These are phyloP conservation scores for Ptychodera flava DNA, from an alignment of 35 echinoderm and acorn worm genomes.

Conservation along the genomic window DNA sequence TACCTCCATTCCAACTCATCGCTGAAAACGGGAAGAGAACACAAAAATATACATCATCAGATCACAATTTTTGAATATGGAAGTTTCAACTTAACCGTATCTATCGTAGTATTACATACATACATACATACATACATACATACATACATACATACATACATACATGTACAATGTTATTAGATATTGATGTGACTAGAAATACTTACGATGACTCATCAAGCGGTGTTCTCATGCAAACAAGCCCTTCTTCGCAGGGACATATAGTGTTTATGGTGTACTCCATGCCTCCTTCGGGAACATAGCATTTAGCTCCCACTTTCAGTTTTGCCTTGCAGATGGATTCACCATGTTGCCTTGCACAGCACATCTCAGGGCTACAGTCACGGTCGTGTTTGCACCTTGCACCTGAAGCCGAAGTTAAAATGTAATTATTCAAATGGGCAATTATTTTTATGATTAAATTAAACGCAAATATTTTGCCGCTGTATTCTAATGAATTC, in stretches of 20 bases:
- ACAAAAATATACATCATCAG: no score
- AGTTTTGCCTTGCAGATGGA: slow-evolving; percentile 79
- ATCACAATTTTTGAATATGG: no score
- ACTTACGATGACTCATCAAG: slow-evolving; percentile 26
- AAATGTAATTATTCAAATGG: no score
- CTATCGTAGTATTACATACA: no score
- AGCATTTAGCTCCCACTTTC: slow-evolving; percentile 61
- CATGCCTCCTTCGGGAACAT: slow-evolving; percentile 72
- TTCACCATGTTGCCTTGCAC: slow-evolving; percentile 90
- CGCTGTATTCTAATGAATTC: no score
- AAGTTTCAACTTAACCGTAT: no score
- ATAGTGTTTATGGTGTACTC: slow-evolving; percentile 84
- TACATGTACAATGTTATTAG: background rate
- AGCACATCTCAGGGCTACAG: slow-evolving; percentile 52
- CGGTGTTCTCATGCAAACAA: slow-evolving; percentile 43
- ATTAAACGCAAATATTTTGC: no score
- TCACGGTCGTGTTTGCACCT: slow-evolving; percentile 76
- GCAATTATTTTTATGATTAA: no score
- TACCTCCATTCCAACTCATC: slow-evolving; percentile 42
- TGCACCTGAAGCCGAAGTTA: no score
- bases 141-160: slow-evolving; percentile 2
- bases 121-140: slow-evolving; percentile 2
- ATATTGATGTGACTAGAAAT: background rate
- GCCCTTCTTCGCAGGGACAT: slow-evolving; percentile 74
- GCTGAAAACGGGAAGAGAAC: slow-evolving; percentile 27